phyloP scores from a whole-genome alignment of 2,888 invertebrate genomes.

The Tenthredo scrophulariae region DNA sequence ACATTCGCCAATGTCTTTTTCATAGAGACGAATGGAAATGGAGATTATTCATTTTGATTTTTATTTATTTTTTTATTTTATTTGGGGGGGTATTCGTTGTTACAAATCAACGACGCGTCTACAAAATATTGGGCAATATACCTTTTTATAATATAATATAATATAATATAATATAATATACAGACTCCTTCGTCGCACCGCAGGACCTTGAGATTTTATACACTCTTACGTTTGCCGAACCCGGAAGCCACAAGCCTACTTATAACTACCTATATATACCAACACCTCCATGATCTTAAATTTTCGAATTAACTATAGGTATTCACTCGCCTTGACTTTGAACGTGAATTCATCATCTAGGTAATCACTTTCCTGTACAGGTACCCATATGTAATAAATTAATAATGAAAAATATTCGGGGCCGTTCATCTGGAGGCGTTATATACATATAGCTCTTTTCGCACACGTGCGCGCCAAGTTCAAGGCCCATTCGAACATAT shows the following conservation, averaged over 20 bases:
- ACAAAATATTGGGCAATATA: too few relatives aligned
- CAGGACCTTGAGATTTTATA: slow-evolving; percentile 44
- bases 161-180: background rate
- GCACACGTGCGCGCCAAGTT: background rate
- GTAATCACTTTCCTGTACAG: background rate
- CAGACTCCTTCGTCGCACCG: background rate
- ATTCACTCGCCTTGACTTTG: slow-evolving; percentile 4
- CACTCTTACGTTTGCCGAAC: slow-evolving; percentile 30
- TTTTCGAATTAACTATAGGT: background rate
- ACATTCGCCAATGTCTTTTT: background rate
- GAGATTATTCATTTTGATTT: background rate
- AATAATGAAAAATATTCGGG: background rate
- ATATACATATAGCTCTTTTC: background rate
- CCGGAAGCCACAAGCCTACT: slow-evolving; percentile 35
- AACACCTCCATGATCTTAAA: too few relatives aligned
- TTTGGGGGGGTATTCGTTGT: too few relatives aligned
- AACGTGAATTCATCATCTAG: background rate
- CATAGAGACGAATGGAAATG: background rate
- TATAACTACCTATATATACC: background rate
- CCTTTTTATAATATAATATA: background rate
- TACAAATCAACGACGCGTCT: too few relatives aligned
- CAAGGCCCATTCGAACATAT: background rate
- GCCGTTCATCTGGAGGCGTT: background rate
- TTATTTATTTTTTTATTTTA: too few relatives aligned
- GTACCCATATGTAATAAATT: background rate